Conservation (phyloP, 2,888 invertebrate species). For the Diarsia rubi region DNA sequence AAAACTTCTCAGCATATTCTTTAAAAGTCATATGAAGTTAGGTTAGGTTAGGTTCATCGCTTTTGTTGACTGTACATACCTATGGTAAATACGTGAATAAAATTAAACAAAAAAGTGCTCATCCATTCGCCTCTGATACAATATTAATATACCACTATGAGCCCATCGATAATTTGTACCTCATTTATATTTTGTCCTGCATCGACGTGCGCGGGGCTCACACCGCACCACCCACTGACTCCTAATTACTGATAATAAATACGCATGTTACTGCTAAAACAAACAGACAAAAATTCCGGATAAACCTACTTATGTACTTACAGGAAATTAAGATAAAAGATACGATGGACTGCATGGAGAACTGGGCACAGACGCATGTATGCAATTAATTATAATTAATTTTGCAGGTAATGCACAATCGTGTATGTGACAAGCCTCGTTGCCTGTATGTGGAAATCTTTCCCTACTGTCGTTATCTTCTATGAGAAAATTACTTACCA, state of each 20-base stretch:
- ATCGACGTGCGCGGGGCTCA: neutral
- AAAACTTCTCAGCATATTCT: no score
- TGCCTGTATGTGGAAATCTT: neutral
- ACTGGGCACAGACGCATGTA: neutral
- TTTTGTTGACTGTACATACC: no score
- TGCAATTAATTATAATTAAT: neutral
- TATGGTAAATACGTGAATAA: neutral
- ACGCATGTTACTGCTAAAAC: slow-evolving; percentile 25
- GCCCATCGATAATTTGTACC: neutral
- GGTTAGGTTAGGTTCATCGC: no score
- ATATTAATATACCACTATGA: slow-evolving; percentile 12
- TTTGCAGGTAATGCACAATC: neutral
- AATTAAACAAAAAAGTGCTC: neutral
- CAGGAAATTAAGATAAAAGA: slow-evolving; percentile 28
- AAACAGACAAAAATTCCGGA: slow-evolving; percentile 26
- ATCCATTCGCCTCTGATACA: neutral
- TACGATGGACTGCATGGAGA: slow-evolving; percentile 4
- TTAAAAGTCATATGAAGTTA: no score
- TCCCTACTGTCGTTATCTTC: neutral
- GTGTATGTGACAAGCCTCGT: no score
- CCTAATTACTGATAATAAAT: slow-evolving; percentile 44
- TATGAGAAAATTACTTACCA: neutral
- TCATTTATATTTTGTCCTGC: slow-evolving; percentile 19
- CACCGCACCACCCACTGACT: slow-evolving; percentile 16
- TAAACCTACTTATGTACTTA: slow-evolving; percentile 3